Base-by-base conservation (phyloP, 1,140 invertebrate species). In the Aphelenchoides fujianensis region DNA sequence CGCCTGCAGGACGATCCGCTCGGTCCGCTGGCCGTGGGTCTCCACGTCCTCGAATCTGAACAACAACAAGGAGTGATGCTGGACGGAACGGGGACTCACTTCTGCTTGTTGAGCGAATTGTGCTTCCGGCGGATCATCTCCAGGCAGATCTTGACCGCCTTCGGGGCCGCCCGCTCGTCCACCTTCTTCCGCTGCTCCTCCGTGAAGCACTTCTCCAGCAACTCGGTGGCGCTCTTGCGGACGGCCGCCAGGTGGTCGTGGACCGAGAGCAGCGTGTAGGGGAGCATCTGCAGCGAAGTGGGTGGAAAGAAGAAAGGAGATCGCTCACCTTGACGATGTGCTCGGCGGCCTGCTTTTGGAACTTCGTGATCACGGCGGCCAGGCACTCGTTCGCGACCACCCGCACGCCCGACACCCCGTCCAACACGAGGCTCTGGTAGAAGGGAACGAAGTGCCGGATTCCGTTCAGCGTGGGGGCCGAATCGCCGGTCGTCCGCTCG, bases 391-490 rank as follows among this genome's bases (percentile, higher is more conserved):
- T 70, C 12, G 69, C 9, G 34, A 27, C 53, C n/a, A 2, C 28
- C 27, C 69, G 12, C 0, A 70, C 19, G 19, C 37, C 9, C 27
- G 66, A 19, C 0, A 27, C 27, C 19, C 37, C 16, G 36, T 70
- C 69, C 69, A 55, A 69, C 23, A 68, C 61, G 9, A 70, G 28
- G n/a, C 32, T 30, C 3, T 54, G 12, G 30, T 70, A 70, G 30
- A 67, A 9, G 27, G 23, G 3, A 19, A 34, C 69, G 67, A 71
- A 70, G 67, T 2, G 16, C 1, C 30, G 55, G 32, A 70, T 61
- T 23, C 63, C 55, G 9, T 70, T 70, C 27, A 28, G 27, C 1
- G 41, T 16, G n/a, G 37, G 32, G 1, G 27, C 52, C 2, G 68
- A 36, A 48, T 64, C 19, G 19, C 16, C n/a, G 5, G 19, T n/a